A percentile compares a stretch with the other conserved stretches of the same genome.
phyloP scores from a whole-genome alignment of 1,140 invertebrate species.

The Mizuhopecten yessoensis region DNA sequence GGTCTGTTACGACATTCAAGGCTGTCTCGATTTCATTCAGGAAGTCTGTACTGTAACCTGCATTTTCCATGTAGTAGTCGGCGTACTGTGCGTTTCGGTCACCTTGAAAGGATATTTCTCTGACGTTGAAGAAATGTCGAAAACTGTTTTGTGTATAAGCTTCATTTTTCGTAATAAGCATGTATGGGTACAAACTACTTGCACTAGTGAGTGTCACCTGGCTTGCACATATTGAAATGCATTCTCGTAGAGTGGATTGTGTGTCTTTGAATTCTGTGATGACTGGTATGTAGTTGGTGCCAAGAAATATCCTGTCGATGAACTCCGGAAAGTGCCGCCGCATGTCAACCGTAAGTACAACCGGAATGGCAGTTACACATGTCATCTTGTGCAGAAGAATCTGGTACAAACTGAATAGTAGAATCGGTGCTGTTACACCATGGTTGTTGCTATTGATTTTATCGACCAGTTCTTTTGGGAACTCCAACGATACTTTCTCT shows the following conservation, averaged over 20 bases:
- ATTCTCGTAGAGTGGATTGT: neutral
- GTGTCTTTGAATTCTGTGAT: neutral
- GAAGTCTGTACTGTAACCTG: neutral
- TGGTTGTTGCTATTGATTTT: neutral
- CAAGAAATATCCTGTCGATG: neutral
- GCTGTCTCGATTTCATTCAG: neutral
- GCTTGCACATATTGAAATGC: neutral
- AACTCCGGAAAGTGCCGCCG: neutral
- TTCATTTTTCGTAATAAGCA: neutral
- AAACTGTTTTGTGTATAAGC: neutral
- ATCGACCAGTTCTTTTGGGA: neutral
- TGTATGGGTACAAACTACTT: neutral
- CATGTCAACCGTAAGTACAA: neutral
- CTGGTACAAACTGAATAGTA: neutral
- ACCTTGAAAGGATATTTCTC: neutral
- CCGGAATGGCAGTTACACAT: neutral
- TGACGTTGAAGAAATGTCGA: neutral
- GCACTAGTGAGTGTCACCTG: neutral
- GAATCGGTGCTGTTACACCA: neutral
- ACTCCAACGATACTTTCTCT: neutral
- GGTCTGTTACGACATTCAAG: neutral
- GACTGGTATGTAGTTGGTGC: neutral
- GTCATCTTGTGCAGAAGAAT: neutral
- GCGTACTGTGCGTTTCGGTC: neutral
- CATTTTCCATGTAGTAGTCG: neutral